These are phyloP conservation scores for Pogonus chalceus DNA, from an alignment of 1,140 invertebrate genomes.

Conservation along the genomic window DNA sequence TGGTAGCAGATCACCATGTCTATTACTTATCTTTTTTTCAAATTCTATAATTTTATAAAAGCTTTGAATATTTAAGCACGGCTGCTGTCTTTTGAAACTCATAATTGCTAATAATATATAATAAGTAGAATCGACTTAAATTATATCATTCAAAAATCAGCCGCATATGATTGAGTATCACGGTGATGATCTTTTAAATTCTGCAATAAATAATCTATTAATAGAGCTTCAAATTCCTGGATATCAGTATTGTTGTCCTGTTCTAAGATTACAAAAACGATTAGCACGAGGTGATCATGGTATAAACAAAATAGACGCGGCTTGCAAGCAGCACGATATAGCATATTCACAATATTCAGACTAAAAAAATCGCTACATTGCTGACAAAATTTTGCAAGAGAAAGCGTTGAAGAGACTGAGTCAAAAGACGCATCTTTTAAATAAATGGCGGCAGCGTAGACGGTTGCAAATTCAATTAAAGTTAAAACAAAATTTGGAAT, in stretches of 20 bases:
- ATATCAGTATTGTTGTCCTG: conserved; percentile 24
- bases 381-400: conserved; percentile 31
- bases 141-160: too few relatives aligned
- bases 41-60: too few relatives aligned
- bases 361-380: conserved; percentile 29
- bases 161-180: too few relatives aligned
- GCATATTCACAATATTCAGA: conserved; percentile 27
- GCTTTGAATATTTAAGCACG: too few relatives aligned
- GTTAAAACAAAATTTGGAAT: conserved; percentile 30
- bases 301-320: conserved; percentile 22
- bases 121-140: too few relatives aligned
- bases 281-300: conserved; percentile 19
- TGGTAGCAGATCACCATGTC: too few relatives aligned
- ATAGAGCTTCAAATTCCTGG: conserved; percentile 20
- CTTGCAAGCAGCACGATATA: conserved; percentile 24
- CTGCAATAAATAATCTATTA: conserved; percentile 25
- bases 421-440: conserved; percentile 28
- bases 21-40: neutral
- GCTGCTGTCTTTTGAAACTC: too few relatives aligned
- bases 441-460: conserved; percentile 27
- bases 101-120: too few relatives aligned
- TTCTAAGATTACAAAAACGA: conserved; percentile 18
- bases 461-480: conserved; percentile 28
- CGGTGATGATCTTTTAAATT: conserved; percentile 23
- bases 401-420: conserved; percentile 32